Evolutionary conservation across 2,888 invertebrate species (phyloP).

Genomic region (Agrenia bidenticulata): DNA sequence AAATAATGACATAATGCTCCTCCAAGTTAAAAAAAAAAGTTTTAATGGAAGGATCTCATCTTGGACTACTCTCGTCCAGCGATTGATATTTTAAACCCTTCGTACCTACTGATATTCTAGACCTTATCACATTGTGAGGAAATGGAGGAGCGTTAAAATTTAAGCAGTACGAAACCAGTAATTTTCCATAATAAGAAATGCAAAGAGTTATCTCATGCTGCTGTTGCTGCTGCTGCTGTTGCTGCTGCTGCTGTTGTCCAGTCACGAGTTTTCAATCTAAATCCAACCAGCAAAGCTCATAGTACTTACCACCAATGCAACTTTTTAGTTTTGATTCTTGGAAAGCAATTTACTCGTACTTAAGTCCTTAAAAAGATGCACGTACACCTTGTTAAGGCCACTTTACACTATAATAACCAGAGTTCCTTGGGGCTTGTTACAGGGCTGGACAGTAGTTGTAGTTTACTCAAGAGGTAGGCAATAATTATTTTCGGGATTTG

Average conservation of each 20-base stretch:
- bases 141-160: background rate
- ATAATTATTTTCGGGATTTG: too few relatives aligned
- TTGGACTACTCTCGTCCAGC: too few relatives aligned
- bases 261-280: constrained; percentile 25
- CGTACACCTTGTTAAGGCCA: constrained; percentile 10
- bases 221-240: too few relatives aligned
- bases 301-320: too few relatives aligned
- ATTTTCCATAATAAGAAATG: constrained; percentile 12
- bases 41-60: too few relatives aligned
- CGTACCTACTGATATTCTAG: background rate
- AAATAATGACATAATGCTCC: too few relatives aligned
- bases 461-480: constrained; percentile 4
- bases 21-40: too few relatives aligned
- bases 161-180: background rate
- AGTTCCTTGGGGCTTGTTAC: background rate
- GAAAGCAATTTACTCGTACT: constrained; percentile 5
- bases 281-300: constrained; percentile 12
- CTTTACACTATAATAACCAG: constrained; percentile 4
- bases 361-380: background rate
- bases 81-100: background rate
- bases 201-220: constrained; percentile 4
- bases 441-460: constrained; percentile 6
- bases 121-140: background rate
- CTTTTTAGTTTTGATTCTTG: background rate
- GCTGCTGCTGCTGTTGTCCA: too few relatives aligned